A percentile compares a stretch with the other conserved stretches of the same genome.
Conservation (phyloP, 2,113 vertebrate species). For the Silurus meridionalis region DNA sequence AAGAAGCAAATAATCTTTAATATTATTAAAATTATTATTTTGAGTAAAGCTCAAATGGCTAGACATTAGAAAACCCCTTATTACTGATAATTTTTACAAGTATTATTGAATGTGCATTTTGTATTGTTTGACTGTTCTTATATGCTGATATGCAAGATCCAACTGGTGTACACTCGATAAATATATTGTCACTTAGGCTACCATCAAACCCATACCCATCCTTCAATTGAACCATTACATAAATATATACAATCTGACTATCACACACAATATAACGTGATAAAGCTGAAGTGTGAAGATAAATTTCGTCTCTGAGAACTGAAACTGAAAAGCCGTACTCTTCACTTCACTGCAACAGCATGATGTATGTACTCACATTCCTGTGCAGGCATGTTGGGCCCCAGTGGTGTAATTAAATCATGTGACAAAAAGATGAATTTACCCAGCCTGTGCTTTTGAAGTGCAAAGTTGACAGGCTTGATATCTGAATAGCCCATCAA, state of each 20-base stretch:
- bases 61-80: not conserved
- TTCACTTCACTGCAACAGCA: not conserved
- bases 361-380: slow-evolving; percentile 40
- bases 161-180: not conserved
- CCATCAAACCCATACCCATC: not conserved
- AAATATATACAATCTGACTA: not conserved
- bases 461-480: not conserved
- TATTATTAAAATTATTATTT: not conserved
- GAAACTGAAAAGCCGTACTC: not conserved
- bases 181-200: not conserved
- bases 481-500: not conserved
- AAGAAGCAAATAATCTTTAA: not conserved
- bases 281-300: not conserved
- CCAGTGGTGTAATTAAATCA: slow-evolving; percentile 47
- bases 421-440: slow-evolving; percentile 30
- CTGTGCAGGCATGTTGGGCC: slow-evolving; percentile 49
- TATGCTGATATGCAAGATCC: not conserved
- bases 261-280: not conserved
- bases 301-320: not conserved
- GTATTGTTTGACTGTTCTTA: not conserved
- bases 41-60: not conserved
- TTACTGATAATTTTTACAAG: not conserved
- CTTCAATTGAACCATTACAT: not conserved
- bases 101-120: not conserved
- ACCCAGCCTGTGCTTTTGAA: slow-evolving; percentile 36